Evolutionary conservation across 2,797 vertebrate genomes (phyloP), one percentile per base, ranked within the genome.

Genomic region (Xiphorhynchus erythropygius): DNA sequence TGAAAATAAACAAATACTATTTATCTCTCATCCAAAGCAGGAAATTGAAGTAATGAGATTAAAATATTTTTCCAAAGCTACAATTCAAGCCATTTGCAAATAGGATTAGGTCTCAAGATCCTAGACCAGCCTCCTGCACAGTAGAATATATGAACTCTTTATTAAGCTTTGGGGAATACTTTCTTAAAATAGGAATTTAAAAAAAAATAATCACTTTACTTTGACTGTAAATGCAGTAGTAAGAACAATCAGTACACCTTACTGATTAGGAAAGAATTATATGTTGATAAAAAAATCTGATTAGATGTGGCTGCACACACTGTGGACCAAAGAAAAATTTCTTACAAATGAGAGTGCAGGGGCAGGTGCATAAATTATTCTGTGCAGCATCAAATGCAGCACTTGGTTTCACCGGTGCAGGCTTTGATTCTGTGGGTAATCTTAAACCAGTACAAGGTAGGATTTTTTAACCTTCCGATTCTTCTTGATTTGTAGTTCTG

Each of bases 1-100:
- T 60, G 37, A 88, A 91, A 81, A 86, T 55, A 94, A 84, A 75
- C 37, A 84, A 95, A 73, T 73, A 71, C 11, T 74, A 77, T 83
- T 88, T 90, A 55, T 83, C 50, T 74, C 49, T 76, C 91, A 87
- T 94, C 44, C 53, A 87, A 94, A 92, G 68, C 67, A 94, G 90
- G 89, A 96, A 94, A 96, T 64, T 68, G 57, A 94, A 85, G 19
- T 91, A 95, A 95, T 85, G 39, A 94, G 71, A 90, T 95, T 89
- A 90, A 95, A 77, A 56, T 89, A 70, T 81, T 85, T 89, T 91
- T 89, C 53, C 47, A 79, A 90, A 93, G 50, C 56, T 89, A 93
- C 28, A 57, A 33, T 57, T 87, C 71, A 95, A 93, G 60, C 33
- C 28, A 89, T 83, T 80, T 87, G 53, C 78, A 94, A 93, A 92